These are phyloP conservation scores for Diplodus puntazzo DNA, from an alignment of 2,797 vertebrate genomes.

Conservation along the genomic window DNA sequence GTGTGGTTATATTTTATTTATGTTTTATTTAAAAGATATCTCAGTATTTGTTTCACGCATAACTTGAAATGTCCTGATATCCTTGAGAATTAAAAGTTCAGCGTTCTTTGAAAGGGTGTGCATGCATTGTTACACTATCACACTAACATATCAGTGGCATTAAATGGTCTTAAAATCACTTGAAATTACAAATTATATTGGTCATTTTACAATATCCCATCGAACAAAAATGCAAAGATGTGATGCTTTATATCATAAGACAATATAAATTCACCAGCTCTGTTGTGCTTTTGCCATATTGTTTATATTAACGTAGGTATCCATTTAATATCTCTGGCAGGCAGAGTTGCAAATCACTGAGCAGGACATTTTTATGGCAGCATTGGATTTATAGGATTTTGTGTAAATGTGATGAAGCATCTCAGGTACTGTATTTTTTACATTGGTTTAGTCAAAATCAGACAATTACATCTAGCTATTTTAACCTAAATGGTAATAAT, in stretches of 20 bases:
- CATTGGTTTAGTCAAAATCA: slow-evolving; percentile 6
- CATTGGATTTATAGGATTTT: slow-evolving; percentile 23
- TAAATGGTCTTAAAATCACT: no score
- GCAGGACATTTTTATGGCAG: slow-evolving; percentile 20
- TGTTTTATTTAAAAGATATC: no score
- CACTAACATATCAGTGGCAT: no score
- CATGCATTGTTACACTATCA: no score
- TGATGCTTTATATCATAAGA: background rate
- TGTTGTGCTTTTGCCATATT: background rate
- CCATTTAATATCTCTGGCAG: slow-evolving; percentile 14
- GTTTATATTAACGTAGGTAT: slow-evolving; percentile 12
- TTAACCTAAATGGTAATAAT: background rate
- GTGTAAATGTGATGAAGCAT: slow-evolving; percentile 20
- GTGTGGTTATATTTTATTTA: no score
- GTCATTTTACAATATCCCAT: no score
- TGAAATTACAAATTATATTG: no score
- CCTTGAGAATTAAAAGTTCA: no score
- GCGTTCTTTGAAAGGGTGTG: no score
- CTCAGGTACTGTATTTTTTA: slow-evolving; percentile 2
- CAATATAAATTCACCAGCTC: slow-evolving; percentile 12
- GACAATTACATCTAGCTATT: background rate
- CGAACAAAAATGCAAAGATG: no score
- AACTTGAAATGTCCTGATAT: no score
- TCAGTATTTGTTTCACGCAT: no score
- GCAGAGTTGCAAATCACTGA: slow-evolving; percentile 41